Evolutionary conservation across 2,888 invertebrate species (phyloP).

Genomic region (Gymnoscelis rufifasciata): DNA sequence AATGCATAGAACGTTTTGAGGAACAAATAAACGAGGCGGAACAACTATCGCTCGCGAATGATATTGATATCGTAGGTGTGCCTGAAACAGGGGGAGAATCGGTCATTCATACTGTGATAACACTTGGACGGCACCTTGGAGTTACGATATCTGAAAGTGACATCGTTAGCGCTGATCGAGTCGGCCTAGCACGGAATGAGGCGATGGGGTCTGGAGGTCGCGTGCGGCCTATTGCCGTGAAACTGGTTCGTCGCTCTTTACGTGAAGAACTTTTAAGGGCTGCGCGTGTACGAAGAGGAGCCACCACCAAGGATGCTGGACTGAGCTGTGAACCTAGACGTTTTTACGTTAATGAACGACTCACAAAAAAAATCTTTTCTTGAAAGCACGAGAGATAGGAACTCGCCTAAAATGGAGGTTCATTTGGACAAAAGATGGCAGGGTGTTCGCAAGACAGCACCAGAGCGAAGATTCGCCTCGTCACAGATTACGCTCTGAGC

Average conservation of each 20-base stretch:
- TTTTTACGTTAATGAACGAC: slow-evolving; percentile 1
- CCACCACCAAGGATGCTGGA: neutral
- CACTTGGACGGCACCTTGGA: neutral
- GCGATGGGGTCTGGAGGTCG: neutral
- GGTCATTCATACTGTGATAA: neutral
- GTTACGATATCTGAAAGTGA: neutral
- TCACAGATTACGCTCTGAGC: neutral
- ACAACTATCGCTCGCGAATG: neutral
- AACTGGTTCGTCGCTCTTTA: neutral
- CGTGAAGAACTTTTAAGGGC: neutral
- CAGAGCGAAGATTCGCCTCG: neutral
- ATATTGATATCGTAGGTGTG: neutral
- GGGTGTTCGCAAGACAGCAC: neutral
- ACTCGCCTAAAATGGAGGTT: neutral
- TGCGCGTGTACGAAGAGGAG: neutral
- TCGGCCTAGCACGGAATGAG: neutral
- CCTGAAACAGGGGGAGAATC: neutral
- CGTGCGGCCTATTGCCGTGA: neutral
- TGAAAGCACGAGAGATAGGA: neutral
- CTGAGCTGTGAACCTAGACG: neutral
- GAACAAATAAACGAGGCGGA: too few relatives aligned
- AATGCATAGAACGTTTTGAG: neutral
- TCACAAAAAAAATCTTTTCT: neutral
- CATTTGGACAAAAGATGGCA: too few relatives aligned
- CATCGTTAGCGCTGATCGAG: neutral